phyloP scores from a whole-genome alignment of 2,888 invertebrate genomes.

The Lasioglossum calceatum region DNA sequence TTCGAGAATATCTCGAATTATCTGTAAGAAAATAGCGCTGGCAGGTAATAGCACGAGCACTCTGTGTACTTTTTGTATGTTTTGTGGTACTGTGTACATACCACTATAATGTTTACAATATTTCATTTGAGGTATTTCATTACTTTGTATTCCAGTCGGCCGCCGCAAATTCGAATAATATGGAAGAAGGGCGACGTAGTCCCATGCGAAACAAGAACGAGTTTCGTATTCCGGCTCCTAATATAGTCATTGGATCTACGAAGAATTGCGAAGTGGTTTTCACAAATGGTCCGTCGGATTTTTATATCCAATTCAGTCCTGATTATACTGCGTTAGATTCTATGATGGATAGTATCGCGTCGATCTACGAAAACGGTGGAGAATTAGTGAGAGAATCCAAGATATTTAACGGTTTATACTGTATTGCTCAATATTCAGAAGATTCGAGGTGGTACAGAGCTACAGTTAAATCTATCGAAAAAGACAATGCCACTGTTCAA shows the following conservation, averaged over 20 bases:
- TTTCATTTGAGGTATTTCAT: not conserved
- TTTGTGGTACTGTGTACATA: too few species aligned
- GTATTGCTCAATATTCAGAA: constrained; percentile 80
- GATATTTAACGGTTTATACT: constrained; percentile 70
- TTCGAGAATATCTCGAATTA: too few species aligned
- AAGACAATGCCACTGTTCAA: constrained; percentile 85
- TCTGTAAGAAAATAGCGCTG: too few species aligned
- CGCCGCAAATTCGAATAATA: not conserved
- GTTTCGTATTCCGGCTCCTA: constrained; percentile 64
- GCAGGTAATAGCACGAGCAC: too few species aligned
- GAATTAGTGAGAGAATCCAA: constrained; percentile 66
- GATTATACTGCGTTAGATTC: constrained; percentile 74
- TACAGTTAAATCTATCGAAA: constrained; percentile 84
- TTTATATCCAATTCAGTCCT: constrained; percentile 79
- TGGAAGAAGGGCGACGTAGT: constrained; percentile 15
- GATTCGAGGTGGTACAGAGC: constrained; percentile 92
- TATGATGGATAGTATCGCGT: constrained; percentile 77
- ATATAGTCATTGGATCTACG: constrained; percentile 72
- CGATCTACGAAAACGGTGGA: constrained; percentile 74
- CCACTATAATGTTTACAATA: not conserved
- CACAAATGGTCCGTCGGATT: constrained; percentile 74
- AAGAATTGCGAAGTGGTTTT: constrained; percentile 78
- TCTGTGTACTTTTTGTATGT: not conserved
- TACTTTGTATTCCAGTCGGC: constrained; percentile 6
- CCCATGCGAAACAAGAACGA: not conserved